phyloP scores from a whole-genome alignment of 2,113 vertebrate genomes.

The Phocoena sinus region DNA sequence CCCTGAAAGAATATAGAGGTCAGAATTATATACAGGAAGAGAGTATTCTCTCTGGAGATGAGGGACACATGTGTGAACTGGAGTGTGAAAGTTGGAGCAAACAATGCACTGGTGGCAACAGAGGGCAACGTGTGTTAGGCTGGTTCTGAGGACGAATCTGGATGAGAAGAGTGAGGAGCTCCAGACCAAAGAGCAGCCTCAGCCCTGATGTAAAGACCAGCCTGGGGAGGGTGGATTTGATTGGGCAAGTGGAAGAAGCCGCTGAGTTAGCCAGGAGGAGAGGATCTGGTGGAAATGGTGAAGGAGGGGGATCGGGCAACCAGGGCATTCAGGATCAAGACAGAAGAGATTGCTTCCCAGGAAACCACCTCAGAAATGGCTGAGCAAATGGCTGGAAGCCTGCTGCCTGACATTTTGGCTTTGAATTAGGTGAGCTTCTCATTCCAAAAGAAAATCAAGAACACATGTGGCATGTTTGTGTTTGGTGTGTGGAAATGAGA shows the following conservation, averaged over 20 bases:
- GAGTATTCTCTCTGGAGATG: background rate
- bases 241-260: background rate
- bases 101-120: accelerated
- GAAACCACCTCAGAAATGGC: background rate
- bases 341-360: background rate
- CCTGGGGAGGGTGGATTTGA: background rate
- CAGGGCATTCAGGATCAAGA: accelerated
- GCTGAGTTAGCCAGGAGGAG: accelerated
- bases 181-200: too few relatives aligned
- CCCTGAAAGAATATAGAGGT: background rate
- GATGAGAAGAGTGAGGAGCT: background rate
- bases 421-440: too few relatives aligned
- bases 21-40: background rate
- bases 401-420: background rate
- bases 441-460: background rate
- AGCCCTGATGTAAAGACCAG: accelerated
- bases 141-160: background rate
- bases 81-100: background rate
- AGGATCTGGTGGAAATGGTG: accelerated
- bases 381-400: background rate
- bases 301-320: background rate
- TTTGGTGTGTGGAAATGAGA: background rate
- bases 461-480: background rate
- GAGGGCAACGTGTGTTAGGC: accelerated
- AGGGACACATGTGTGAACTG: background rate